Conservation (phyloP, 2,888 invertebrate genomes). For the Pachliopta kotzebuea region DNA sequence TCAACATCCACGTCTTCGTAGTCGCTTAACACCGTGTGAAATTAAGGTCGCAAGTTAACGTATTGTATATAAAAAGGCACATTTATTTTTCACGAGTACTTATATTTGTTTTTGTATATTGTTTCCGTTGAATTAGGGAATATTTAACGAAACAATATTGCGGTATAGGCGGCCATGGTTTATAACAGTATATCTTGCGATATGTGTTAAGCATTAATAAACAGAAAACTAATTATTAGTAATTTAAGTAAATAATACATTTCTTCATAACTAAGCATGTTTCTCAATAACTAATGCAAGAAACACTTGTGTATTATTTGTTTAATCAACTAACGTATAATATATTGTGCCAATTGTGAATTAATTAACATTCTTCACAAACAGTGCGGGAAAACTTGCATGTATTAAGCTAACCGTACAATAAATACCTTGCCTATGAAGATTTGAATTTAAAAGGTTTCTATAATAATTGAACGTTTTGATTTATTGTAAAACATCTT, state of each 20-base stretch:
- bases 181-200: not conserved
- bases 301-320: not conserved
- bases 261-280: no score
- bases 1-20: no score
- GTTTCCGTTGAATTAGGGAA: not conserved
- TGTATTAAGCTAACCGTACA: not conserved
- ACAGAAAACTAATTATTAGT: not conserved
- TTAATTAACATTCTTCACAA: not conserved
- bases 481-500: not conserved
- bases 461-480: not conserved
- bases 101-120: not conserved
- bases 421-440: not conserved
- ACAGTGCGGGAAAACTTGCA: not conserved
- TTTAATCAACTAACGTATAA: not conserved
- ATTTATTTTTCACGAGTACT: no score
- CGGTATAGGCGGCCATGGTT: not conserved
- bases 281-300: no score
- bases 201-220: not conserved
- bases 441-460: not conserved
- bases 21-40: no score
- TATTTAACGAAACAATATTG: not conserved
- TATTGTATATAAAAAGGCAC: no score
- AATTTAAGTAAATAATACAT: no score
- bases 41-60: no score
- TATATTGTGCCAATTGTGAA: no score